Evolutionary conservation across 2,797 vertebrate species (phyloP), one percentile per base, ranked within the genome.

Genomic region (Pseudotriccus pelzelni): DNA sequence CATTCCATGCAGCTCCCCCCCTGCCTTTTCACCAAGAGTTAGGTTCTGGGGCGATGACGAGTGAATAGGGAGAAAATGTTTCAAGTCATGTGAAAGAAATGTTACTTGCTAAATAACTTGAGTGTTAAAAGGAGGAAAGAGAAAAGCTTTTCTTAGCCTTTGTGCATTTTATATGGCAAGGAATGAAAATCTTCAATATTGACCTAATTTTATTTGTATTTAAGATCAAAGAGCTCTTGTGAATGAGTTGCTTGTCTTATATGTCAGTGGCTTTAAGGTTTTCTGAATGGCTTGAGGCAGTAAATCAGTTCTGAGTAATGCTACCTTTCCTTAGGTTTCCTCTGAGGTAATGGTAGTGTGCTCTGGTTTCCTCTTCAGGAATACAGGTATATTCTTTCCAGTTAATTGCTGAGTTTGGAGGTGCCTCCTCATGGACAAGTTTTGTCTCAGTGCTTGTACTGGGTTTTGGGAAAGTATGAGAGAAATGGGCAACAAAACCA

Each of bases 171-270:
- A 84, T 4, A 70, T 84, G 79, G 80, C 47, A 90, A 90, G 63
- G 67, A 96, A 92, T 97, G 81, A 96, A 94, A 93, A 95, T 91
- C 47, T 93, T 94, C 92, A 94, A 76, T 96, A 93, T 75, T 94
- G 94, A 94, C 79, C 90, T 92, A 89, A 96, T 94, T 95, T 92
- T 95, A 92, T 93, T 97, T 87, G 67, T 93, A 43, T 81, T 91
- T 87, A 94, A 89, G 79, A 90, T 95, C 89, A 96, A 95, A 92
- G 92, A 89, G 83, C 55, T 82, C 43, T 68, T 84, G 76, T 94
- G 92, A 96, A 89, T 91, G 84, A 94, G 78, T 73, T 91, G 41
- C 80, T 96, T 96, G 90, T 96, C 94, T 93, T 87, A 37, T 47
- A 62, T 87, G 70, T 92, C 55, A 37, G 49, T 59, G n/a, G 32